These are phyloP conservation scores for Drosophila paranaensis DNA, from an alignment of 2,888 invertebrate species.

Conservation along the genomic window DNA sequence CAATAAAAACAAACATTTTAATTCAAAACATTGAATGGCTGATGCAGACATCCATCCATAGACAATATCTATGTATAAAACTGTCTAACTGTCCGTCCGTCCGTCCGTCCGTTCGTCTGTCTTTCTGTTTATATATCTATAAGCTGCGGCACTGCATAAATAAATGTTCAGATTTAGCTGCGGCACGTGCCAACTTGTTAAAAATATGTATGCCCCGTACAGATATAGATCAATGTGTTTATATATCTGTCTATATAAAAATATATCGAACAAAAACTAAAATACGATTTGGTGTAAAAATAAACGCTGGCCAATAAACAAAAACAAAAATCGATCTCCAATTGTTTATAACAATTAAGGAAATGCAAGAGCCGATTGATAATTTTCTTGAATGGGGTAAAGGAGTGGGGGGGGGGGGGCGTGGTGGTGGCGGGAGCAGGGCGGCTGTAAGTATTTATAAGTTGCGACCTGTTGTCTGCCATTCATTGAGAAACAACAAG, in stretches of 20 bases:
- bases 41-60: slow-evolving; percentile 32
- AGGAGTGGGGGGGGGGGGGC: slow-evolving; percentile 3
- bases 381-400: slow-evolving; percentile 29
- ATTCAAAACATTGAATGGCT: slow-evolving; percentile 31
- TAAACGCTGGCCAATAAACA: slow-evolving; percentile 38
- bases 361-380: slow-evolving; percentile 60
- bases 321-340: slow-evolving; percentile 39
- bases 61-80: slow-evolving; percentile 29
- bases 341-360: slow-evolving; percentile 60
- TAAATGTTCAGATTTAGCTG: slow-evolving; percentile 62
- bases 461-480: slow-evolving; percentile 73
- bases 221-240: slow-evolving; percentile 28
- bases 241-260: slow-evolving; percentile 19
- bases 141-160: slow-evolving; percentile 27
- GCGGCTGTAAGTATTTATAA: slow-evolving; percentile 56
- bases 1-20: slow-evolving; percentile 47
- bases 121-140: slow-evolving; percentile 17
- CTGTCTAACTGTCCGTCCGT: slow-evolving; percentile 24
- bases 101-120: slow-evolving; percentile 6
- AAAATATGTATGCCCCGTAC: slow-evolving; percentile 47
- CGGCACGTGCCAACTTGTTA: slow-evolving; percentile 69
- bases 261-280: slow-evolving; percentile 20
- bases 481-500: slow-evolving; percentile 67
- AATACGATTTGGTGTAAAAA: slow-evolving; percentile 46
- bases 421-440: slow-evolving; percentile 6